phyloP scores from a whole-genome alignment of 2,113 vertebrate genomes.

The Vireo altiloquus region DNA sequence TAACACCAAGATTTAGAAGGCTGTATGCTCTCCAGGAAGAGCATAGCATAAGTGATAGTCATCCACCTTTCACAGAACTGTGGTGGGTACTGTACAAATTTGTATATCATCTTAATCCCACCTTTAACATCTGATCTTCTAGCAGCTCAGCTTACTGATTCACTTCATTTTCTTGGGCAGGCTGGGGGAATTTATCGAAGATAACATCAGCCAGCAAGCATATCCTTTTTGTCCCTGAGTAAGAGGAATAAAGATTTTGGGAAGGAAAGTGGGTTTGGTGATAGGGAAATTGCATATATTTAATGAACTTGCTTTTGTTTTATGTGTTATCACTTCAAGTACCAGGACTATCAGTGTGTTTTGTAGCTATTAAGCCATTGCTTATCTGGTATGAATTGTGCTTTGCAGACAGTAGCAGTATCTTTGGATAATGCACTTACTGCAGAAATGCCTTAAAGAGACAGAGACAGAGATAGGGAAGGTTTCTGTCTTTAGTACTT shows the following conservation, averaged over 20 bases:
- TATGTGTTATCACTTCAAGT: background rate
- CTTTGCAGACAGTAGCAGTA: background rate
- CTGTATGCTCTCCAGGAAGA: background rate
- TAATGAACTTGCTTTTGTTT: background rate
- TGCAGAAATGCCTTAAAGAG: background rate
- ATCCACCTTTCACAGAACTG: background rate
- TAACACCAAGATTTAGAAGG: background rate
- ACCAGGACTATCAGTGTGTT: background rate
- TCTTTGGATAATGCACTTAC: background rate
- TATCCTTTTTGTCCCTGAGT: background rate
- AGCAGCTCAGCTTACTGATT: background rate
- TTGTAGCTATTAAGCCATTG: background rate
- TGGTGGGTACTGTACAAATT: background rate
- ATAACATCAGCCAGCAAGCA: background rate
- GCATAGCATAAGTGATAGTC: background rate
- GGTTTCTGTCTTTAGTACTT: background rate
- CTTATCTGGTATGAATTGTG: background rate
- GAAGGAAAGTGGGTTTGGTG: background rate
- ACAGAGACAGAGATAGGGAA: background rate
- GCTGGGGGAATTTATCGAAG: background rate
- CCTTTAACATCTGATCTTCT: background rate
- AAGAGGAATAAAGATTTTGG: background rate
- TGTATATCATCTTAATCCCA: background rate
- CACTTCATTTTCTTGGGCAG: background rate
- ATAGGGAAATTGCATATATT: background rate